Evolutionary conservation across 2,113 vertebrate genomes (phyloP), one percentile per base, ranked within the genome.

Genomic region (Menidia beryllina): DNA sequence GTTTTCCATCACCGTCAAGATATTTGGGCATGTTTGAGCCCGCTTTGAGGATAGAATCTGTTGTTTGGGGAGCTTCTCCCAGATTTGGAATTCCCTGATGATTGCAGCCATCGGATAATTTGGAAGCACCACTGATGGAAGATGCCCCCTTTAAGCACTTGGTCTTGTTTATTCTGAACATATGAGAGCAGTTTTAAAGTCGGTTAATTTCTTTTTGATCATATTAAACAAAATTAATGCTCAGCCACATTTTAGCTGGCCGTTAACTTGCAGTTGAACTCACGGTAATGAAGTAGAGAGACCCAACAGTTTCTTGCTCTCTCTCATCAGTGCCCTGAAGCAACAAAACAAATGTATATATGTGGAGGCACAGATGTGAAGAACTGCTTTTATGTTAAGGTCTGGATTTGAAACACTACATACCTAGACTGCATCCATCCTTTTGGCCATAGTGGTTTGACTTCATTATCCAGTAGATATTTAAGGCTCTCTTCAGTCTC

Each of bases 371-470:
- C n/a, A n/a, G 1, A n/a, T 1, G 8, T 43, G 19, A 49, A 66
- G 5, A 58, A n/a, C 3, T 8, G 11, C 10, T 45, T 55, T 11
- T 10, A 7, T 2, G 17, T 23, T 0, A 14, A 25, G 24, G 0
- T 24, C 12, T 5, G 27, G 21, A 13, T 43, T 47, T 49, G 14
- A 27, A 12, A 54, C 0, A 39, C 15, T 23, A 15, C 34, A 47
- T 88, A 99, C 97, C 97, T 95, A 24, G 95, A 94, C 67, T 97
- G 96, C 96, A 99, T 98, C 98, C 98, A 99, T 66, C 98, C 97
- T 89, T 95, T 97, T 24, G 97, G 97, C 98, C 98, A 99, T 53
- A 99, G 93, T 0, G 94, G 90, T 88, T 97, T 98, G 79, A 99
- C 92, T 76, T 97, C 94, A 11, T 90, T 91, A 55, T 97, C 95